phyloP scores from a whole-genome alignment of 2,797 vertebrate species.

The Enteromius radiatus region DNA sequence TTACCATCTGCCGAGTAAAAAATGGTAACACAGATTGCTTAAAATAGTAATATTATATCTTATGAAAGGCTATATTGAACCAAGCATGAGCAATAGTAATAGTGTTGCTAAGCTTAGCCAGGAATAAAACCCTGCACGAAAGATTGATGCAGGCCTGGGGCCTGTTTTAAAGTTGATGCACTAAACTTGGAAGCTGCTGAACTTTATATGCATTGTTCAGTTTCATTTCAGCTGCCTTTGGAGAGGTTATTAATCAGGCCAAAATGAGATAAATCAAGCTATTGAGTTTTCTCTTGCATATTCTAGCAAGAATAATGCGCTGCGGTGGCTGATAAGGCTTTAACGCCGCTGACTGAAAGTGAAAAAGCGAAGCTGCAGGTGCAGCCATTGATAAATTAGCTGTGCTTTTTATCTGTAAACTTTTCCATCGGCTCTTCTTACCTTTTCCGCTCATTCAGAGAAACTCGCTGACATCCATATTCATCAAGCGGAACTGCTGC shows the following conservation, averaged over 20 bases:
- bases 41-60: neutral
- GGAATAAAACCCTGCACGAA: neutral
- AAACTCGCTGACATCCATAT: conserved; percentile 34
- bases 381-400: conserved; percentile 36
- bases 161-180: conserved; percentile 13
- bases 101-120: neutral
- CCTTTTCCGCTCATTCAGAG: conserved; percentile 18
- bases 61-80: neutral
- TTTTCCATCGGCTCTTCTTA: conserved; percentile 13
- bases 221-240: conserved; percentile 20
- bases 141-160: neutral
- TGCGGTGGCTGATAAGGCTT: conserved; percentile 35
- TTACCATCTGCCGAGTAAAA: neutral
- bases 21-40: neutral
- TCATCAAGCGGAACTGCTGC: conserved; percentile 27
- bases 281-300: conserved; percentile 40
- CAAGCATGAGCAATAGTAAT: neutral
- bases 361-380: conserved; percentile 11
- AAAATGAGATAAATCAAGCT: conserved; percentile 37
- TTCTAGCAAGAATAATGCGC: conserved; percentile 32
- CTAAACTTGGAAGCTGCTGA: neutral
- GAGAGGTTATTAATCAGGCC: conserved; percentile 30
- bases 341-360: conserved; percentile 14
- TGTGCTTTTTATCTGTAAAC: conserved; percentile 44
- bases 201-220: neutral